These are phyloP conservation scores for Tenrec ecaudatus DNA, from an alignment of 2,113 vertebrate genomes.

Conservation along the genomic window DNA sequence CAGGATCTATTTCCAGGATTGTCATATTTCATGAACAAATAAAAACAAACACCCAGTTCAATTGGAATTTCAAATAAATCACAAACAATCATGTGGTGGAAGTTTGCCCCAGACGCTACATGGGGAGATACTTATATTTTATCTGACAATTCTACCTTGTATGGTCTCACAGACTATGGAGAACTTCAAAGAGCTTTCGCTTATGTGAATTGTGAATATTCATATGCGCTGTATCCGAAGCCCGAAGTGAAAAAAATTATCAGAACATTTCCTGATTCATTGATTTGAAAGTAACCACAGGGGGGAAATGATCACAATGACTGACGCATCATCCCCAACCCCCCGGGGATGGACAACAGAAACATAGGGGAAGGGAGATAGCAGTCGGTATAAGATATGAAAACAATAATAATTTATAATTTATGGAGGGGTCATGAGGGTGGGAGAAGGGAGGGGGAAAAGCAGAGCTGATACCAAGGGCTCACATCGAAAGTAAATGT, in stretches of 20 bases:
- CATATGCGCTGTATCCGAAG: background rate
- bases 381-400: too few relatives aligned
- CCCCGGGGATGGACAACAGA: too few relatives aligned
- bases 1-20: background rate
- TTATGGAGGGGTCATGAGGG: too few relatives aligned
- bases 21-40: background rate
- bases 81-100: background rate
- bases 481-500: too few relatives aligned
- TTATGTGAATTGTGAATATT: background rate
- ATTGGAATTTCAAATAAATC: background rate
- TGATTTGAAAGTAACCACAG: background rate
- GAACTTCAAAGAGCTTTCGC: background rate
- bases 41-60: background rate
- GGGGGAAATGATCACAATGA: too few relatives aligned
- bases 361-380: too few relatives aligned
- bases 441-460: too few relatives aligned
- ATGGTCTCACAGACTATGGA: background rate
- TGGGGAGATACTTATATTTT: background rate
- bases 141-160: background rate
- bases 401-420: too few relatives aligned
- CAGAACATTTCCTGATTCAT: background rate
- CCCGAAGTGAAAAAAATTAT: background rate
- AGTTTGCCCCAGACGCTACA: background rate
- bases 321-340: too few relatives aligned
- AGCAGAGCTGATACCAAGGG: too few relatives aligned